Percentiles rank a stretch among this genome's conserved stretches.
Conservation (phyloP, 2,888 invertebrate genomes). For the Calephelis perditalis region DNA sequence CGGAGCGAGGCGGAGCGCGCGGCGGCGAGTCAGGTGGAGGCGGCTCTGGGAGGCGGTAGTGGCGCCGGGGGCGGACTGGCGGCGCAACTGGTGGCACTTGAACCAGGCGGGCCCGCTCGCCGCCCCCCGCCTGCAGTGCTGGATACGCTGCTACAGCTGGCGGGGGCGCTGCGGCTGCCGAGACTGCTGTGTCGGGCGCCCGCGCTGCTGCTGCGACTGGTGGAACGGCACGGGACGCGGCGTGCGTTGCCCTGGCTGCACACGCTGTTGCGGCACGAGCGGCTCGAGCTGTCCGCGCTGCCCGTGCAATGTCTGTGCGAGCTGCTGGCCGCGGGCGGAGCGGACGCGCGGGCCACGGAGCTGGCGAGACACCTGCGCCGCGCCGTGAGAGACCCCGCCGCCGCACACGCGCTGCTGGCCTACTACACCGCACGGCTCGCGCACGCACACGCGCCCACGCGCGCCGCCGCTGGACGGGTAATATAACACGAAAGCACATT, state of each 20-base stretch:
- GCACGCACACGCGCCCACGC: slow-evolving; percentile 86
- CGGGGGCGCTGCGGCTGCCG: slow-evolving; percentile 88
- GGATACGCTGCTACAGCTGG: slow-evolving; percentile 88
- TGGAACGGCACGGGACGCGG: slow-evolving; percentile 91
- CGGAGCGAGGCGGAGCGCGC: slow-evolving; percentile 91
- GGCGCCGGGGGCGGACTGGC: slow-evolving; percentile 89
- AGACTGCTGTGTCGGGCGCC: slow-evolving; percentile 94
- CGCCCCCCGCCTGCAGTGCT: slow-evolving; percentile 87
- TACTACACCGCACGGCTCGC: slow-evolving; percentile 92
- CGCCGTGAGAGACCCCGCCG: slow-evolving; percentile 69
- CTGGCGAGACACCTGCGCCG: slow-evolving; percentile 79
- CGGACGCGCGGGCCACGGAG: slow-evolving; percentile 80
- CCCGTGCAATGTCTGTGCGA: slow-evolving; percentile 99
- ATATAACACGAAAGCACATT: slow-evolving; percentile 28
- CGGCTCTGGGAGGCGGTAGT: slow-evolving; percentile 89
- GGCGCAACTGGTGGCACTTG: slow-evolving; percentile 79
- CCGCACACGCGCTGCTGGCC: slow-evolving; percentile 91
- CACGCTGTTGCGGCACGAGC: slow-evolving; percentile 94
- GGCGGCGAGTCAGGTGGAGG: slow-evolving; percentile 90
- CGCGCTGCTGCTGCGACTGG: slow-evolving; percentile 94
- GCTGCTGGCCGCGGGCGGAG: slow-evolving; percentile 86
- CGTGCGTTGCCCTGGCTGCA: slow-evolving; percentile 98
- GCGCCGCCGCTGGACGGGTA: slow-evolving; percentile 86
- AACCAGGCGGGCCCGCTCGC: slow-evolving; percentile 89
- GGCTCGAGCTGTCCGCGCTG: slow-evolving; percentile 90